Percentiles rank a stretch among this genome's conserved stretches.
Conservation (phyloP, 2,113 vertebrate genomes). For the Panthera uncia region DNA sequence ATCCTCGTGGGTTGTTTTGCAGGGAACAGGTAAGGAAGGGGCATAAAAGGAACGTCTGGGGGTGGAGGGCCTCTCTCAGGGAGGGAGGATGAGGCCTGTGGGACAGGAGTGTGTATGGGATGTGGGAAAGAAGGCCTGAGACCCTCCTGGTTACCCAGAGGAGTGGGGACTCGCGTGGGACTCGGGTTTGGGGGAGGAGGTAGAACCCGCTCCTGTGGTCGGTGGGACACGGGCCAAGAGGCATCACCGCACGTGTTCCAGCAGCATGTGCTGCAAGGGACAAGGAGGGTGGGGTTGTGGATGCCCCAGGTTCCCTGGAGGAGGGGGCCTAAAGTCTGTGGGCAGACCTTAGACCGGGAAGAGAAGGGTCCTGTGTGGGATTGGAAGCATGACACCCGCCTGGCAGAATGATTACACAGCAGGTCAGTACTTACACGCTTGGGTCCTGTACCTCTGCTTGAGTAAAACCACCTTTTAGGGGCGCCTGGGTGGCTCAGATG, state of each 20-base stretch:
- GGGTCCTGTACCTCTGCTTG: too few species aligned
- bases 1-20: fast-evolving
- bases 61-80: background rate
- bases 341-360: background rate
- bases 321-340: background rate
- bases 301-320: background rate
- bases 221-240: background rate
- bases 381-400: fast-evolving
- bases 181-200: background rate
- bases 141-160: background rate
- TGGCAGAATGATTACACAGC: fast-evolving
- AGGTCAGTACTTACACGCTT: too few species aligned
- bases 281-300: background rate
- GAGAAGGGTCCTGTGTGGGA: background rate
- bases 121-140: too few species aligned
- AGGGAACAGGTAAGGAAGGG: background rate
- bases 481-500: too few species aligned
- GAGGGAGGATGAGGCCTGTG: background rate
- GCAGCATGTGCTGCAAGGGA: fast-evolving
- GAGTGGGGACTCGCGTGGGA: background rate
- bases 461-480: too few species aligned
- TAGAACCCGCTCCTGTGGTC: background rate
- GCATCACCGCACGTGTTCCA: background rate
- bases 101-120: background rate
- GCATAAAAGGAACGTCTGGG: fast-evolving